phyloP scores from a whole-genome alignment of 2,113 vertebrate genomes.

The Nycticorax nycticorax region DNA sequence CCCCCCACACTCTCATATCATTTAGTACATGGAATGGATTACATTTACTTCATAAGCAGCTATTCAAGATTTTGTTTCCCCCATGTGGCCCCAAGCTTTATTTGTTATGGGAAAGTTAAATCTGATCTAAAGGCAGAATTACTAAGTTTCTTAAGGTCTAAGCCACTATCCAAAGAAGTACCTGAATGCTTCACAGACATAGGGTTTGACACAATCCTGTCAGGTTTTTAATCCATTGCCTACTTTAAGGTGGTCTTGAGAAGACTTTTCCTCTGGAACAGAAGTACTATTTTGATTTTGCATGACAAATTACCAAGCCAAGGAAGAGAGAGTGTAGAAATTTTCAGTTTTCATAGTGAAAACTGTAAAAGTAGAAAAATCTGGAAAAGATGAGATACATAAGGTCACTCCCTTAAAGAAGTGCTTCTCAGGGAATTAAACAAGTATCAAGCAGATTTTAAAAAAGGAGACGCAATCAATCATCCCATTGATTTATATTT shows the following conservation, averaged over 20 bases:
- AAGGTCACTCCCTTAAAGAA: not conserved
- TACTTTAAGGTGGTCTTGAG: not conserved
- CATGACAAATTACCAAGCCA: not conserved
- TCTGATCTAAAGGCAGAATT: not conserved
- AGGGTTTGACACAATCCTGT: not conserved
- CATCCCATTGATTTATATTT: conserved; percentile 4
- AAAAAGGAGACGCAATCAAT: not conserved
- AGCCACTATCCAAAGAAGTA: not conserved
- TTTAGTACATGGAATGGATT: not conserved
- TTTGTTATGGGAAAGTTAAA: not conserved
- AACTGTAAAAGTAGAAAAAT: not conserved
- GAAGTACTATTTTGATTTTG: not conserved
- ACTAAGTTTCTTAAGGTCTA: not conserved
- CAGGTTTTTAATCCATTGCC: not conserved
- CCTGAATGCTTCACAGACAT: not conserved
- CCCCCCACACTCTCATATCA: not conserved
- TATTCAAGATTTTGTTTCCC: not conserved
- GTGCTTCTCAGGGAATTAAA: not conserved
- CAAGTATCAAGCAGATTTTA: not conserved
- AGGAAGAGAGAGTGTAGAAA: not conserved
- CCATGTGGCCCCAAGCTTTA: not conserved
- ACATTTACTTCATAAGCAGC: not conserved
- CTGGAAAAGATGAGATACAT: not conserved
- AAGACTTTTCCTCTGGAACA: not conserved
- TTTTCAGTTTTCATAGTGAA: not conserved